These are phyloP conservation scores for Erpetoichthys calabaricus DNA, from an alignment of 2,797 vertebrate genomes.

Conservation along the genomic window DNA sequence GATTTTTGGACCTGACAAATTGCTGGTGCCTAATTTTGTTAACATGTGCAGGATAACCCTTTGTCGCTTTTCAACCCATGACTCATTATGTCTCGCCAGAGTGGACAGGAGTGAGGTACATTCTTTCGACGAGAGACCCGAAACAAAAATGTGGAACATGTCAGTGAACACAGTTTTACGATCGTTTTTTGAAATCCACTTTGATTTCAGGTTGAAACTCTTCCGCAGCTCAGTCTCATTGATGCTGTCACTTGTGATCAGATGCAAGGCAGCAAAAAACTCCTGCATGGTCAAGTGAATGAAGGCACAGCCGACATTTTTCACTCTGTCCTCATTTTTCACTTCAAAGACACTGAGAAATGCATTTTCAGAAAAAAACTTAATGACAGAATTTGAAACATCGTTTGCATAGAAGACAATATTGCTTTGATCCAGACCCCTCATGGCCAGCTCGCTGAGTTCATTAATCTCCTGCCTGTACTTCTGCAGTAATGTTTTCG, in stretches of 20 bases:
- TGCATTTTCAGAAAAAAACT: conserved; percentile 46
- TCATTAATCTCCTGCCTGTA: conserved; percentile 35
- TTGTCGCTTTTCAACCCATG: conserved; percentile 51
- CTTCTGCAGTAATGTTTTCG: conserved; percentile 14
- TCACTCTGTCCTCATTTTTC: conserved; percentile 26
- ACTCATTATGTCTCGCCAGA: conserved; percentile 31
- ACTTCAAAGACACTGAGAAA: conserved; percentile 54
- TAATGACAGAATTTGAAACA: conserved; percentile 34
- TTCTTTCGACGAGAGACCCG: conserved; percentile 55
- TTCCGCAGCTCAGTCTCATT: conserved; percentile 35
- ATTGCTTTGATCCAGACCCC: conserved; percentile 50
- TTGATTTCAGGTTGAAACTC: conserved; percentile 65
- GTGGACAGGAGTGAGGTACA: conserved; percentile 46
- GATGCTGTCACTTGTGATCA: conserved; percentile 56
- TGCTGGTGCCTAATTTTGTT: conserved; percentile 37
- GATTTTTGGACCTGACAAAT: conserved; percentile 70
- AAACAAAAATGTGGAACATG: conserved; percentile 62
- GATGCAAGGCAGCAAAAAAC: conserved; percentile 67
- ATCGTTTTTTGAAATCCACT: conserved; percentile 61
- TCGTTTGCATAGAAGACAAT: conserved; percentile 56
- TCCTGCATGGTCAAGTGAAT: conserved; percentile 74
- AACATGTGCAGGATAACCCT: conserved; percentile 41
- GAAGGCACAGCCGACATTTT: conserved; percentile 53
- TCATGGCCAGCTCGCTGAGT: conserved; percentile 57
- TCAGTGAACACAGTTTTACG: conserved; percentile 53